Conservation (phyloP, 2,888 invertebrate genomes). For the Masnerella sp. region DNA sequence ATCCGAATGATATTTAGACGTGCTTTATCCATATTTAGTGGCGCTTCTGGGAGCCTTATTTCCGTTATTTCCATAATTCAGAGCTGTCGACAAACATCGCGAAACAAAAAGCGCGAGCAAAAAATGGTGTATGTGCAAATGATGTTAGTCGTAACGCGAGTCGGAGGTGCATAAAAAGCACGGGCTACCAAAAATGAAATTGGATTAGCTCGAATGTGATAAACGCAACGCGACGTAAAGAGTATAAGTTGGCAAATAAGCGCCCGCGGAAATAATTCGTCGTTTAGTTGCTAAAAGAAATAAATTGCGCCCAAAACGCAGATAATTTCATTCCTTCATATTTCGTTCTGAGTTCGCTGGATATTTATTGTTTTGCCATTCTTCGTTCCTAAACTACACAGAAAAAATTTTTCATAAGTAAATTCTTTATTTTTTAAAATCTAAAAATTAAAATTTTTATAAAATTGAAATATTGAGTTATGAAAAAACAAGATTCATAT, state of each 20-base stretch:
- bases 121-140: slow-evolving; percentile 15
- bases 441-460: no score
- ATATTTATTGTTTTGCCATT: no score
- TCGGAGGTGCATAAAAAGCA: slow-evolving; percentile 9
- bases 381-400: no score
- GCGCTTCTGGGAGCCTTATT: neutral
- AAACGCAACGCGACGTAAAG: slow-evolving; percentile 16
- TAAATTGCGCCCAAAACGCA: neutral
- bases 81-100: slow-evolving; percentile 4
- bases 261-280: slow-evolving; percentile 9
- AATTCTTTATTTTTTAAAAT: no score
- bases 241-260: no score
- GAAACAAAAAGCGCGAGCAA: neutral
- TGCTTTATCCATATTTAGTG: neutral
- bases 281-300: slow-evolving; percentile 9
- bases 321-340: neutral
- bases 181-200: slow-evolving; percentile 29
- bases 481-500: no score
- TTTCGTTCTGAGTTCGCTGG: slow-evolving; percentile 11
- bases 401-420: no score
- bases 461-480: no score
- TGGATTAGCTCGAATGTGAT: slow-evolving; percentile 35
- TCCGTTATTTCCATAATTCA: slow-evolving; percentile 6
- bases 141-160: slow-evolving; percentile 16
- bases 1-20: neutral